phyloP scores from a whole-genome alignment of 2,797 vertebrate genomes.

The Masticophis lateralis region DNA sequence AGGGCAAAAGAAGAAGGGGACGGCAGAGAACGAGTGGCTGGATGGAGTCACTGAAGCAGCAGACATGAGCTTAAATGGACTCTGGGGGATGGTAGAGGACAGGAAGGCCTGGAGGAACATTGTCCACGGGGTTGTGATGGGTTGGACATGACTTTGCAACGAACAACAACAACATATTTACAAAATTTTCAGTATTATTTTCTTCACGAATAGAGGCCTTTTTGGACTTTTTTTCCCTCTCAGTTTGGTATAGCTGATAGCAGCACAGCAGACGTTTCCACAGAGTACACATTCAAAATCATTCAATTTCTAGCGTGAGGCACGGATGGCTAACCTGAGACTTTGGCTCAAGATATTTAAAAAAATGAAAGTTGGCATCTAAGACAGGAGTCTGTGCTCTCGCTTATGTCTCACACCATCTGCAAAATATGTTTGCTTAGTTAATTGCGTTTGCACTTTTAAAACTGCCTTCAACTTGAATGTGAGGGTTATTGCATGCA shows the following conservation, averaged over 20 bases:
- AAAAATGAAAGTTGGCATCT: neutral
- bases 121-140: too few species aligned
- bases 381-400: neutral
- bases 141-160: fast-evolving
- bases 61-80: too few species aligned
- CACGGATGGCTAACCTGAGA: neutral
- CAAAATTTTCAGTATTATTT: neutral
- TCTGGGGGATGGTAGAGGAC: too few species aligned
- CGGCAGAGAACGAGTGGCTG: too few species aligned
- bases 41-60: too few species aligned
- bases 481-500: neutral
- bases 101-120: too few species aligned
- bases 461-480: neutral
- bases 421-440: neutral
- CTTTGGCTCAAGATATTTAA: neutral
- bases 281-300: neutral
- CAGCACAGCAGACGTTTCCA: neutral
- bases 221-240: neutral
- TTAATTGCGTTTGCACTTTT: neutral
- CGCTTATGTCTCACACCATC: neutral
- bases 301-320: neutral
- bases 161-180: neutral
- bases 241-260: neutral
- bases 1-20: too few species aligned
- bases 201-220: neutral